These are phyloP conservation scores for Drosophila gaucha DNA, from an alignment of 2,888 invertebrate genomes.

Conservation along the genomic window DNA sequence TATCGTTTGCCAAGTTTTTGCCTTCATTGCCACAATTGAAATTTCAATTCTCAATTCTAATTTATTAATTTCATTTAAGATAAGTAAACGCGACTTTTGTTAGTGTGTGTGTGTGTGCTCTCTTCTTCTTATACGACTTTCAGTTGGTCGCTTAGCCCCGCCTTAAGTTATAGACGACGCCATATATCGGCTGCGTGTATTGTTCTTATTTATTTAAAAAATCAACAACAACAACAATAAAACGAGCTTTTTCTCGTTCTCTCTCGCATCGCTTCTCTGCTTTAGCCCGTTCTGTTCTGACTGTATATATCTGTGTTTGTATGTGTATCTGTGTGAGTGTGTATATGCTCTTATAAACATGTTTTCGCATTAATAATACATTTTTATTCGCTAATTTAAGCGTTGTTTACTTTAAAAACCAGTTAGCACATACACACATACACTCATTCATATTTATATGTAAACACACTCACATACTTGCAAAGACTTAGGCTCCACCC, in stretches of 20 bases:
- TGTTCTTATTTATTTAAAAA: constrained; percentile 51
- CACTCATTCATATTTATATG: constrained; percentile 4
- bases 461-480: constrained; percentile 10
- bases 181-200: constrained; percentile 33
- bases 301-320: constrained; percentile 9
- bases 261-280: constrained; percentile 35
- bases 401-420: constrained; percentile 75
- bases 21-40: constrained; percentile 36
- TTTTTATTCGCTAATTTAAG: constrained; percentile 81
- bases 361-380: constrained; percentile 82
- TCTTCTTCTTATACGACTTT: constrained; percentile 19
- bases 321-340: constrained; percentile 6
- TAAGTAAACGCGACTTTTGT: constrained; percentile 59
- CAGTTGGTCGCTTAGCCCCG: constrained; percentile 60
- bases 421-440: constrained; percentile 63
- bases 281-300: constrained; percentile 31
- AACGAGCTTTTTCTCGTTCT: constrained; percentile 42
- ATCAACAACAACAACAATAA: constrained; percentile 37
- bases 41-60: constrained; percentile 60
- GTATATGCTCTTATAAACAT: constrained; percentile 67
- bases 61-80: constrained; percentile 79
- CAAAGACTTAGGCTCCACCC: constrained; percentile 58
- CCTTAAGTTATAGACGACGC: constrained; percentile 68
- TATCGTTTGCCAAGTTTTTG: constrained; percentile 40
- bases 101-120: background rate